A percentile compares a stretch with the other conserved stretches of the same genome.
Evolutionary conservation across 1,140 invertebrate species (phyloP).

Genomic region (Oryzaephilus surinamensis): DNA sequence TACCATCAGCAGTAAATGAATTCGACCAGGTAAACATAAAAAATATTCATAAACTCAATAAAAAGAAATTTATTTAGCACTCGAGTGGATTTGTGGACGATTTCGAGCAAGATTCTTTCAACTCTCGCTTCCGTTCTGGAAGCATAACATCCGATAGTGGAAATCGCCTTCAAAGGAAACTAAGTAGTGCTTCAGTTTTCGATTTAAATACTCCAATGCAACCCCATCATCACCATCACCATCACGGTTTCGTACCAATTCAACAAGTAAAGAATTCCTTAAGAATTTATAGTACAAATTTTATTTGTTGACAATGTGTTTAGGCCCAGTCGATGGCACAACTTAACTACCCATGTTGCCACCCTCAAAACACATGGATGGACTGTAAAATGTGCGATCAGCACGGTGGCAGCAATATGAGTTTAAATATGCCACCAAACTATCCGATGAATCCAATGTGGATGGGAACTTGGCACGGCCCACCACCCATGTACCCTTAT

Average conservation of each 20-base stretch:
- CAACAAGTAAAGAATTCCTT: slow-evolving; percentile 32
- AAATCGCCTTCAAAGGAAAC: slow-evolving; percentile 22
- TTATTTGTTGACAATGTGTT: neutral
- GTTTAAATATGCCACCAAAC: slow-evolving; percentile 45
- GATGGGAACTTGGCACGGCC: slow-evolving; percentile 39
- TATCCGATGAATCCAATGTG: slow-evolving; percentile 36
- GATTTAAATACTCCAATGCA: slow-evolving; percentile 38
- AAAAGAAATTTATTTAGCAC: neutral
- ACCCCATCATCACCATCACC: slow-evolving; percentile 30
- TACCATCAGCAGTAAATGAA: slow-evolving; percentile 24
- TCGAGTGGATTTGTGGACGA: slow-evolving; percentile 28
- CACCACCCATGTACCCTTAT: slow-evolving; percentile 39
- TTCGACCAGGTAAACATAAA: slow-evolving; percentile 28
- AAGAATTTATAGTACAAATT: neutral
- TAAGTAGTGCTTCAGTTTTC: slow-evolving; percentile 41
- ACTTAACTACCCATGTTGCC: slow-evolving; percentile 47
- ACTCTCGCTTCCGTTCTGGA: slow-evolving; percentile 37
- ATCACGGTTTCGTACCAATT: slow-evolving; percentile 34
- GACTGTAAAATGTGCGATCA: slow-evolving; percentile 34
- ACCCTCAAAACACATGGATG: slow-evolving; percentile 38
- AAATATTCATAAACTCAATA: neutral
- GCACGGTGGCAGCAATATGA: slow-evolving; percentile 55
- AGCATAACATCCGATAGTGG: slow-evolving; percentile 38
- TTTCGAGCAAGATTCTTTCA: slow-evolving; percentile 35
- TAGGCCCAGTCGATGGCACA: slow-evolving; percentile 60